Evolutionary conservation across 2,113 vertebrate genomes (phyloP).

Genomic region (Salvelinus fontinalis): DNA sequence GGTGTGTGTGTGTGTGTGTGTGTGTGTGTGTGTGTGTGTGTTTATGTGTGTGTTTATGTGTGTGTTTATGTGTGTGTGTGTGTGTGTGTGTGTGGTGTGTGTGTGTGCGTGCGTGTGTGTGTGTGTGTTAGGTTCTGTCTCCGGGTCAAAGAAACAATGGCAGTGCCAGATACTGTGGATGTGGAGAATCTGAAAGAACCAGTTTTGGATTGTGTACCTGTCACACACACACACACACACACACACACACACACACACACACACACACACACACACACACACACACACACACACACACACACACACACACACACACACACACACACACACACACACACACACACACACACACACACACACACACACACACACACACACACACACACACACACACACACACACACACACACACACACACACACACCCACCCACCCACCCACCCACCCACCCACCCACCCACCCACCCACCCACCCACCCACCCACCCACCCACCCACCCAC

Average conservation of each 20-base stretch:
- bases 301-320: conserved; percentile 6
- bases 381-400: conserved; percentile 2
- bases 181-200: conserved; percentile 37
- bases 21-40: too few relatives aligned
- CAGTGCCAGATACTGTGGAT: conserved; percentile 25
- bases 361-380: conserved; percentile 6
- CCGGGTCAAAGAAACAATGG: too few relatives aligned
- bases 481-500: too few relatives aligned
- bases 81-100: background rate
- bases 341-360: conserved; percentile 7
- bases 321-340: conserved; percentile 6
- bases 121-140: too few relatives aligned
- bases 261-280: conserved; percentile 2
- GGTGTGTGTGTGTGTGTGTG: conserved; percentile 7
- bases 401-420: background rate
- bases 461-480: too few relatives aligned
- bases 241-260: conserved; percentile 12
- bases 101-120: background rate
- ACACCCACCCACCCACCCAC: too few relatives aligned
- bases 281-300: conserved; percentile 6
- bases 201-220: conserved; percentile 31
- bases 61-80: background rate
- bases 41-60: too few relatives aligned
- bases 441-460: too few relatives aligned
- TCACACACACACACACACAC: conserved; percentile 6